phyloP scores from a whole-genome alignment of 2,797 vertebrate species.

The Pseudotriccus pelzelni region DNA sequence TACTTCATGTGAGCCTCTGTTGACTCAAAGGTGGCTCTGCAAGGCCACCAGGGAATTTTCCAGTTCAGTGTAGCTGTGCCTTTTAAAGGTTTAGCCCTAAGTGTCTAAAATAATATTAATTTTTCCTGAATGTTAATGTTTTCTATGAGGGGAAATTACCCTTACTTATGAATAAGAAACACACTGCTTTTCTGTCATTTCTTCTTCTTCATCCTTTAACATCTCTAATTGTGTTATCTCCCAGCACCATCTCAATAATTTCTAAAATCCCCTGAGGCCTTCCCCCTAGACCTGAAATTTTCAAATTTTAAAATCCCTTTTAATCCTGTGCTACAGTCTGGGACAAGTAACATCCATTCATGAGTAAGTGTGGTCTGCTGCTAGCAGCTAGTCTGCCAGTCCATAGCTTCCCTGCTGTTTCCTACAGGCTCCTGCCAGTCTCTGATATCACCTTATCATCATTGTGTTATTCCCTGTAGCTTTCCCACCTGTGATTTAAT shows the following conservation, averaged over 20 bases:
- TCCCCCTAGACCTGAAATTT: neutral
- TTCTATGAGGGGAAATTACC: neutral
- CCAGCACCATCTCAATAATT: neutral
- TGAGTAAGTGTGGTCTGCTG: neutral
- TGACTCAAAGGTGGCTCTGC: neutral
- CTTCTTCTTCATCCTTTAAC: neutral
- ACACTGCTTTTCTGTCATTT: neutral
- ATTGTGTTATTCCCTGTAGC: neutral
- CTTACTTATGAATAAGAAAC: neutral
- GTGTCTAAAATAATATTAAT: neutral
- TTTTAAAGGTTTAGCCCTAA: neutral
- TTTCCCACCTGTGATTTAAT: constrained; percentile 10
- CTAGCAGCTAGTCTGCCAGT: neutral
- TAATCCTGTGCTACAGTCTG: neutral
- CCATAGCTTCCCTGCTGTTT: neutral
- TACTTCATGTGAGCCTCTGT: neutral
- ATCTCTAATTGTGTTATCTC: neutral
- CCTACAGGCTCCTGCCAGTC: neutral
- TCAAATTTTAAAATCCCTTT: neutral
- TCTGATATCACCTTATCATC: neutral
- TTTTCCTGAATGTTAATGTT: neutral
- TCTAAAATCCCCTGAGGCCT: neutral
- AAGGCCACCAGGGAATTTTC: neutral
- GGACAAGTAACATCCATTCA: neutral
- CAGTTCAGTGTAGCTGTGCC: neutral